Conservation (phyloP, 2,888 invertebrate genomes). For the Erebia ligea region DNA sequence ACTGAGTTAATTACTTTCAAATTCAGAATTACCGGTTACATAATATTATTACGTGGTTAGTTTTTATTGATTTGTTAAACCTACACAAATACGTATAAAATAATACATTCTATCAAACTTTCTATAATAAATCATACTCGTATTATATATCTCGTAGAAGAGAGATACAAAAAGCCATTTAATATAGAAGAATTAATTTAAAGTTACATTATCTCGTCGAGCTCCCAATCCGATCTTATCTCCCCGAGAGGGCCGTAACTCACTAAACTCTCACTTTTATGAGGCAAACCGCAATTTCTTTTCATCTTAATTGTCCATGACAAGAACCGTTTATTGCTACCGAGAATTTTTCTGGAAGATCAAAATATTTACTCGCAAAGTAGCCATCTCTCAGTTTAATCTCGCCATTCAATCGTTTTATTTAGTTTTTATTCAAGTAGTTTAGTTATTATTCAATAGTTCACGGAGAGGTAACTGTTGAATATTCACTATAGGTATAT, state of each 20-base stretch:
- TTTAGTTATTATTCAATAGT: too few relatives aligned
- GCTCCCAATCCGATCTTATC: conserved; percentile 42
- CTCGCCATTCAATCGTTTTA: neutral
- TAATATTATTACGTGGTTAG: too few relatives aligned
- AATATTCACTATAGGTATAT: too few relatives aligned
- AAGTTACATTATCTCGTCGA: conserved; percentile 42
- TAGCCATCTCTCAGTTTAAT: neutral
- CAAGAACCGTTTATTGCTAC: conserved; percentile 27
- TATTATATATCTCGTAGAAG: neutral
- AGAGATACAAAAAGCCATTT: conserved; percentile 15
- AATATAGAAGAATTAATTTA: conserved; percentile 40
- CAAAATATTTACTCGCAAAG: conserved; percentile 15
- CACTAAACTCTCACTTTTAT: conserved; percentile 48
- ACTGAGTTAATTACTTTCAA: too few relatives aligned
- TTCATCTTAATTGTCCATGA: conserved; percentile 43
- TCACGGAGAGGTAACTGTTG: too few relatives aligned
- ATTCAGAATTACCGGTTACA: too few relatives aligned
- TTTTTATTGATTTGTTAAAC: too few relatives aligned
- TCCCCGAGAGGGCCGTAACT: conserved; percentile 47
- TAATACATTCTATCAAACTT: too few relatives aligned
- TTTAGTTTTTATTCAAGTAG: neutral
- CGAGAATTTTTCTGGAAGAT: conserved; percentile 19
- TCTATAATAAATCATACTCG: conserved; percentile 1
- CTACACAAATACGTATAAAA: too few relatives aligned
- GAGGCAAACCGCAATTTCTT: conserved; percentile 41